phyloP scores from a whole-genome alignment of 1,140 invertebrate genomes.

The Linepithema humile region DNA sequence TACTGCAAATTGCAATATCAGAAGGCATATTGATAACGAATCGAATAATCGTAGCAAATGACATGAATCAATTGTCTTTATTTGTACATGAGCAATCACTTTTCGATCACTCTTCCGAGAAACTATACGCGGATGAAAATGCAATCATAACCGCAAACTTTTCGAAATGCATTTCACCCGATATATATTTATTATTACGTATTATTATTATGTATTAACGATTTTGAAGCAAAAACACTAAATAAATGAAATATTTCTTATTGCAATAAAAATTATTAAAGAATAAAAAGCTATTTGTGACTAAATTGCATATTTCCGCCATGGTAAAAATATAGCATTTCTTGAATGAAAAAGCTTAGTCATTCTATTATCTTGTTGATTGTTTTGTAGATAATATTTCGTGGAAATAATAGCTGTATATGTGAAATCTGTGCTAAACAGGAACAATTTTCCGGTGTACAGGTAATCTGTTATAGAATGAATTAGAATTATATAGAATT shows the following conservation, averaged over 20 bases:
- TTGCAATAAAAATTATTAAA: background rate
- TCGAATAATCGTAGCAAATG: background rate
- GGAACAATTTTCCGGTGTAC: background rate
- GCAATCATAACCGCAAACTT: background rate
- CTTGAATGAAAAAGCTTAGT: background rate
- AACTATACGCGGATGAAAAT: background rate
- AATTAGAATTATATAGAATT: background rate
- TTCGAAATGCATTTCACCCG: background rate
- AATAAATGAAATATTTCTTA: background rate
- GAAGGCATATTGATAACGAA: background rate
- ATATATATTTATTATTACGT: background rate
- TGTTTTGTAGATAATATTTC: background rate
- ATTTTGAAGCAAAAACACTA: background rate
- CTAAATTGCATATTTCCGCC: background rate
- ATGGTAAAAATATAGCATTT: background rate
- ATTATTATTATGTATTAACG: background rate
- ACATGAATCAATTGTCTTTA: background rate
- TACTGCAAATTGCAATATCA: background rate
- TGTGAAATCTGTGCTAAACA: background rate
- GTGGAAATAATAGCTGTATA: background rate
- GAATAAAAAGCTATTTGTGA: background rate
- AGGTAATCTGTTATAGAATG: too few relatives aligned
- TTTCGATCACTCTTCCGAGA: background rate
- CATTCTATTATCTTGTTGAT: background rate
- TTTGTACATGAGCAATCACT: background rate